phyloP scores from a whole-genome alignment of 2,888 invertebrate genomes.

The Furcula furcula region DNA sequence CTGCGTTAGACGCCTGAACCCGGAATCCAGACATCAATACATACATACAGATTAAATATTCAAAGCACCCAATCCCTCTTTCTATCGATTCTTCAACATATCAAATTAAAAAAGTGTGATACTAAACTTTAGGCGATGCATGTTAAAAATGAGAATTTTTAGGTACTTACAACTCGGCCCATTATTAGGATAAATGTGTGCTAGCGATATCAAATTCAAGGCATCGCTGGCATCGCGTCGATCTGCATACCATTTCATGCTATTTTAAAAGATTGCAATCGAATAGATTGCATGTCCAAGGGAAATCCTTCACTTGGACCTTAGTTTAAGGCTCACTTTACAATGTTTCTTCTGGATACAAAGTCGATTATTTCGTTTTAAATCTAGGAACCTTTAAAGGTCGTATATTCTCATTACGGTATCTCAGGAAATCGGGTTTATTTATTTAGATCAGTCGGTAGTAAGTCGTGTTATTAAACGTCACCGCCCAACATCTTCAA shows the following conservation, averaged over 20 bases:
- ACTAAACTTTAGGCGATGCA: too few relatives aligned
- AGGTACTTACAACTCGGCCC: slow-evolving; percentile 5
- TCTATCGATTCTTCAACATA: too few relatives aligned
- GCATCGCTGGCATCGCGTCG: slow-evolving; percentile 24
- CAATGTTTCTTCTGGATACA: slow-evolving; percentile 8
- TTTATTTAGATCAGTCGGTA: slow-evolving; percentile 47
- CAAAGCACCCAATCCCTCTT: too few relatives aligned
- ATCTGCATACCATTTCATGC: slow-evolving; percentile 38
- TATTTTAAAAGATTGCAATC: slow-evolving; percentile 28
- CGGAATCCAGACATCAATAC: slow-evolving; percentile 63
- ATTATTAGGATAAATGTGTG: slow-evolving; percentile 25
- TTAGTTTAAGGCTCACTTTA: slow-evolving; percentile 38
- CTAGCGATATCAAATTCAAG: slow-evolving; percentile 48
- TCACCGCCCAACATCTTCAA: slow-evolving; percentile 45
- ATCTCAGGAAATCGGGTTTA: slow-evolving; percentile 58
- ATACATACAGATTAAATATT: too few relatives aligned
- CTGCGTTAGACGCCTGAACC: slow-evolving; percentile 60
- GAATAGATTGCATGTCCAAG: slow-evolving; percentile 10
- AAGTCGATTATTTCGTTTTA: slow-evolving; percentile 39
- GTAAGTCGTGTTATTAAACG: slow-evolving; percentile 36
- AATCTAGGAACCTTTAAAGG: slow-evolving; percentile 62
- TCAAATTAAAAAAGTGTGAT: too few relatives aligned
- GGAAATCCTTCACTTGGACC: slow-evolving; percentile 20
- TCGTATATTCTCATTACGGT: slow-evolving; percentile 48
- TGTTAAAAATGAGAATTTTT: too few relatives aligned